Evolutionary conservation across 2,888 invertebrate genomes (phyloP).

Genomic region (Tachina grossa): DNA sequence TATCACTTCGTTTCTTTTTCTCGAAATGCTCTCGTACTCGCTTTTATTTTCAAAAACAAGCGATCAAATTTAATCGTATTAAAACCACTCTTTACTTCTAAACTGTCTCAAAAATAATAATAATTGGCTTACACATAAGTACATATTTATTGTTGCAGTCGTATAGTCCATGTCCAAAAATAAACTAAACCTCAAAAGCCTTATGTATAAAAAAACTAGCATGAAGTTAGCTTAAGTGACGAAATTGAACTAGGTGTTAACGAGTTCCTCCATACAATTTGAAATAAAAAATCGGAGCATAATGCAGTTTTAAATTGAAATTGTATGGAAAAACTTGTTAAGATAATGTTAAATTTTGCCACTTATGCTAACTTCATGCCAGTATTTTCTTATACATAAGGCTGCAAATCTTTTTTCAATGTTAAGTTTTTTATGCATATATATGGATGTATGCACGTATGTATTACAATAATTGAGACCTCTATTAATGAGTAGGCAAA

Average conservation of each 20-base stretch:
- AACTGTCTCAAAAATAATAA: slow-evolving; percentile 18
- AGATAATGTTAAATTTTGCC: no score
- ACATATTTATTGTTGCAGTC: slow-evolving; percentile 37
- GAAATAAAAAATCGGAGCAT: no score
- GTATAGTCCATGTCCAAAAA: slow-evolving; percentile 62
- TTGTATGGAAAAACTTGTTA: no score
- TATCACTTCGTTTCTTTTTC: slow-evolving; percentile 37
- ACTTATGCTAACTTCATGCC: no score
- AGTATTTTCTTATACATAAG: no score
- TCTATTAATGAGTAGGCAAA: neutral
- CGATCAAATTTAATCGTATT: neutral
- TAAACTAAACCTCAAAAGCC: slow-evolving; percentile 37
- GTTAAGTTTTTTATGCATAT: slow-evolving; percentile 34
- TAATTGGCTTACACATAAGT: slow-evolving; percentile 53
- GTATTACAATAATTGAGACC: slow-evolving; percentile 1
- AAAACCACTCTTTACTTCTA: neutral
- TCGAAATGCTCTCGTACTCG: slow-evolving; percentile 62
- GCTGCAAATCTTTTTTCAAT: slow-evolving; percentile 48
- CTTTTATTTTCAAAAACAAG: slow-evolving; percentile 38
- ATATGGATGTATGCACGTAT: neutral
- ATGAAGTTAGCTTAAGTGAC: no score
- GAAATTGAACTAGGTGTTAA: no score
- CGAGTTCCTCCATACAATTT: no score
- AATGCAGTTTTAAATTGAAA: no score
- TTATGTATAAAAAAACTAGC: no score